phyloP scores from a whole-genome alignment of 2,113 vertebrate genomes.

The Antigone vipio region DNA sequence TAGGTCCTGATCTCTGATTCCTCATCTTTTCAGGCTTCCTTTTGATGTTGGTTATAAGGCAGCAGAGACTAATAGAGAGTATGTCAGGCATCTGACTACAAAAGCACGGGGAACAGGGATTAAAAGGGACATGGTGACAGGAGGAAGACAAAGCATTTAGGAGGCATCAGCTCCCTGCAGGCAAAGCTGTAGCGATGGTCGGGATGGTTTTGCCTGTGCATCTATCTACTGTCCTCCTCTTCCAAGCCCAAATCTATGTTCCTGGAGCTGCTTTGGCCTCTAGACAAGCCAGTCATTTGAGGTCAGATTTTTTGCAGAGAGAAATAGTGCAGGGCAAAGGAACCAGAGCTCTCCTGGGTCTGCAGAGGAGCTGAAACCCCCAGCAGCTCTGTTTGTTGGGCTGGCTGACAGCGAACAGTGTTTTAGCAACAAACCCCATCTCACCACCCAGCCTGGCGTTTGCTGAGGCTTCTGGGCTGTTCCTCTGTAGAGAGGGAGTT shows the following conservation, averaged over 20 bases:
- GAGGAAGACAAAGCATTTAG: not conserved
- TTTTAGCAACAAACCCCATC: not conserved
- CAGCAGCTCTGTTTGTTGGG: not conserved
- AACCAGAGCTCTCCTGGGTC: not conserved
- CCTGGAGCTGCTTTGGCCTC: not conserved
- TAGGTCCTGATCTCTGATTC: slow-evolving; percentile 21
- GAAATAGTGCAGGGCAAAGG: not conserved
- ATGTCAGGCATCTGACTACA: not conserved
- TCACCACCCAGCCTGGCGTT: not conserved
- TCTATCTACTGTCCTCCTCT: not conserved
- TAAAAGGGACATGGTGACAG: not conserved
- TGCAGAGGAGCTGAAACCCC: not conserved
- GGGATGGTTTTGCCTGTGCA: not conserved
- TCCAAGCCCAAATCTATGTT: not conserved
- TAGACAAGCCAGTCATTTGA: not conserved
- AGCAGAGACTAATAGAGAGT: not conserved
- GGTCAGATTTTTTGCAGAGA: not conserved
- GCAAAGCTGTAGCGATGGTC: not conserved
- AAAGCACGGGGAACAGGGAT: not conserved
- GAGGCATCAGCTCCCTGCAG: not conserved
- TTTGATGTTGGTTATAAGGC: slow-evolving; percentile 34
- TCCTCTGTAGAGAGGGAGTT: not conserved
- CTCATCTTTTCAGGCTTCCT: not conserved
- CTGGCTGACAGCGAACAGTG: not conserved
- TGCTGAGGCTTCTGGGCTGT: not conserved